Evolutionary conservation across 2,888 invertebrate species (phyloP), one percentile per base, ranked within the genome.

Genomic region (Podotricha telesiphe): DNA sequence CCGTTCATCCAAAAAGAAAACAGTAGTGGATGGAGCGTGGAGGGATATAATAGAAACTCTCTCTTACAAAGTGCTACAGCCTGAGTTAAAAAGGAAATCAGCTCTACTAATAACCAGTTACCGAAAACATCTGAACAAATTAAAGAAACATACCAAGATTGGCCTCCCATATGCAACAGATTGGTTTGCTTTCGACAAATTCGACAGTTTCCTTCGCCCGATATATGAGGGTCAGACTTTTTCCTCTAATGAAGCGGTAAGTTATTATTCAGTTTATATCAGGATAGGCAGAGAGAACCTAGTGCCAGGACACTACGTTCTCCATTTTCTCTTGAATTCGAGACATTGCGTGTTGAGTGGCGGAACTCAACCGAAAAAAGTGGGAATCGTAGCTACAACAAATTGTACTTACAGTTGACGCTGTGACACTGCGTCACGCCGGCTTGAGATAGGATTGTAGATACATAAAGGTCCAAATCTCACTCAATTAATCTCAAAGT

Each of bases 11-110:
- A 50, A 50, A 20, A 50, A 50, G 13, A 50, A 50, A 50, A 6
- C 20, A 20, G 20, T 50, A 2, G 50, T 50, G 5, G 50, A 50
- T 13, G 50, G 20, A 1, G 20, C 50, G 13, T 50, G 20, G 50
- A 20, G 50, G 20, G 50, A 50, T 13, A 50, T 50, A 20, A 50
- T 50, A 20, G 50, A 50, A 4, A 50, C 50, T 13, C 50, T 50
- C 19, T 48, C 20, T 5, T 50, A 20, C 50, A 50, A 50, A 1
- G 50, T 50, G 5, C 20, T 20, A 1, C 50, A 50, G 11, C 50
- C 20, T 13, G 50, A 50, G 13, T 20, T 50, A 15, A 20, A 20
- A 13, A 19, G 50, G 13, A 50, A 50, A 13, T 13, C 50, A 5
- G 50, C 50, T 4, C 50, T 13, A 11, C 1, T 50, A 13, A 13